A percentile compares a stretch with the other conserved stretches of the same genome.
phyloP scores from a whole-genome alignment of 2,797 vertebrate genomes.

The Oreochromis grahami region DNA sequence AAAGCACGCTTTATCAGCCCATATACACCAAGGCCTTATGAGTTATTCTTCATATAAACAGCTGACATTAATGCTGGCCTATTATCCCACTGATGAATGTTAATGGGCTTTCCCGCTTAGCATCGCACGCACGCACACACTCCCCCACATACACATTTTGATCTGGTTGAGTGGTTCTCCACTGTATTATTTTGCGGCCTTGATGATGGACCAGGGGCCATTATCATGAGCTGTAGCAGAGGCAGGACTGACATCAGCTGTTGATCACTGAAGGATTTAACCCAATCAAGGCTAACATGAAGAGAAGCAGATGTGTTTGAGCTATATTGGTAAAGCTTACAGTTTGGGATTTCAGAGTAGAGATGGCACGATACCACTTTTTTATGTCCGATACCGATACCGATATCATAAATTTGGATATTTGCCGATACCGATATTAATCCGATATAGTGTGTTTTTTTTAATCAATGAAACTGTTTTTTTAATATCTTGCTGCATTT shows the following conservation, averaged over 20 bases:
- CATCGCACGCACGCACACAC: neutral
- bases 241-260: constrained; percentile 43
- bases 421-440: too few species aligned
- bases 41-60: constrained; percentile 71
- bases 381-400: too few species aligned
- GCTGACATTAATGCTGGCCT: constrained; percentile 60
- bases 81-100: constrained; percentile 66
- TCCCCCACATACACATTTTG: constrained; percentile 2
- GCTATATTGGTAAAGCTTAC: neutral
- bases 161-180: constrained; percentile 50
- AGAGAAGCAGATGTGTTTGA: neutral
- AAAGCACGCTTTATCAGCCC: constrained; percentile 35
- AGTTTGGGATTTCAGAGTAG: neutral
- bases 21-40: constrained; percentile 49
- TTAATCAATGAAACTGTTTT: too few species aligned
- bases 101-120: constrained; percentile 51
- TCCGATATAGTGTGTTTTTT: too few species aligned
- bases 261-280: constrained; percentile 42
- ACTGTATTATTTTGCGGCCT: constrained; percentile 47
- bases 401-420: too few species aligned
- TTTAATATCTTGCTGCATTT: too few species aligned
- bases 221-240: constrained; percentile 36
- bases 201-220: constrained; percentile 47
- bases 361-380: too few species aligned
- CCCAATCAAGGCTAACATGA: constrained; percentile 10